A percentile compares a stretch with the other conserved stretches of the same genome.
Conservation (phyloP, 2,797 vertebrate genomes). For the Rallus crepitans region DNA sequence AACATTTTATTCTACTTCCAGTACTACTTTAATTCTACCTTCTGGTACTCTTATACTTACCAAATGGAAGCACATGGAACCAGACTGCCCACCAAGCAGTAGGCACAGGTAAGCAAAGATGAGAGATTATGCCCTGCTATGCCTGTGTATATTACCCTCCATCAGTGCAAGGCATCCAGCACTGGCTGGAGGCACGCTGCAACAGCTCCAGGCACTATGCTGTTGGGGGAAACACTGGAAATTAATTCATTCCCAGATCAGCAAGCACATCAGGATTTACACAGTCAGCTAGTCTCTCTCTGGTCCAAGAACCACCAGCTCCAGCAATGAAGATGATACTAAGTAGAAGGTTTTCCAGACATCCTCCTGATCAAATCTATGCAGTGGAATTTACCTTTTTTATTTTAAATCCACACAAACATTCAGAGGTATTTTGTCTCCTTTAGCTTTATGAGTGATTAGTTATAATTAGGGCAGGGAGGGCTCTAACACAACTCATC, state of each 20-base stretch:
- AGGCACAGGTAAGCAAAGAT: not conserved
- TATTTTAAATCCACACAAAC: not conserved
- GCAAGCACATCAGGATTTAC: not conserved
- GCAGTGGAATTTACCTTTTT: not conserved
- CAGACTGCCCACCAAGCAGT: not conserved
- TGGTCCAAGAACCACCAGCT: not conserved
- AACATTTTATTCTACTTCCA: not conserved
- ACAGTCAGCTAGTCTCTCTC: not conserved
- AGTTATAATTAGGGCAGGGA: not conserved
- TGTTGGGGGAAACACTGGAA: not conserved
- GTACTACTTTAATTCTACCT: not conserved
- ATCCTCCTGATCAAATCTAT: not conserved
- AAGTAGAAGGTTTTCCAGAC: not conserved
- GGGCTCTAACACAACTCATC: not conserved
- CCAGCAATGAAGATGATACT: not conserved
- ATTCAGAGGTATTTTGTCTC: not conserved
- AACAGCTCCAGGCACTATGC: not conserved
- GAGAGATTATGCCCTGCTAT: rapidly evolving
- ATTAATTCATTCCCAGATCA: not conserved
- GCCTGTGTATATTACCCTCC: too few species aligned
- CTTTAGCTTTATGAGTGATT: not conserved
- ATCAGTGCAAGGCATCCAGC: not conserved
- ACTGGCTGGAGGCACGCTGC: not conserved
- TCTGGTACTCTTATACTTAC: not conserved
- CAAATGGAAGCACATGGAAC: rapidly evolving